Base-by-base conservation (phyloP, 2,888 invertebrate genomes). In the Brenthis ino region DNA sequence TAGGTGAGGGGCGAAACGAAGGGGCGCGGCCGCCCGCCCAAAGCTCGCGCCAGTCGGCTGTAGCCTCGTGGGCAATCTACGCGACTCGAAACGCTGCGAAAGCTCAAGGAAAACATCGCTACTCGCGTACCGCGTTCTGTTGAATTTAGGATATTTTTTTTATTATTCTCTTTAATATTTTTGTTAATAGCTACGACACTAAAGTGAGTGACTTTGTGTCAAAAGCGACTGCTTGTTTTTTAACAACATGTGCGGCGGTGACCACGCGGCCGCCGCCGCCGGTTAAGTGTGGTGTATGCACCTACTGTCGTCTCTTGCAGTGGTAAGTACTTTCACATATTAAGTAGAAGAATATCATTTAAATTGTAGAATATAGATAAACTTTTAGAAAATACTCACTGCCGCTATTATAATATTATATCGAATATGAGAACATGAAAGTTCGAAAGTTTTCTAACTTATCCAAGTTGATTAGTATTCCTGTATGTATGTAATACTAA, bases 21-120 rank as follows among this genome's bases (percentile, higher is more conserved):
- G 85, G 79, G 86, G 81, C 76, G 84, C 79, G 79, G 79, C 84
- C 84, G 87, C 87, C 87, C 89, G 87, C 87, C 85, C 83, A 85
- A 80, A 82, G 81, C 77, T 77, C 74, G 75, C 77, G 78, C 72
- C 80, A 79, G 79, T 77, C 76, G 76, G 73, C 70, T 75, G 73
- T 73, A 71, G 73, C 70, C 75, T 77, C 76, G 77, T 74, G 77
- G 75, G 76, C 77, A 79, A 73, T 73, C 64, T 73, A 67, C 72
- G 68, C 66, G 74, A 69, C 72, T 70, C 72, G 70, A 66, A 68
- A 67, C 73, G 73, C 64, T 64, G 71, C 65, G 67, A 63, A 63
- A 63, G 63, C 61, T 70, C 69, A 64, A 60, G 79, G 80, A 79
- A 82, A 82, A 82, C 81, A 81, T 75, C 72, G 69, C 77, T 53